Base-by-base conservation (phyloP, 2,113 vertebrate species). In the Boleophthalmus pectinirostris region DNA sequence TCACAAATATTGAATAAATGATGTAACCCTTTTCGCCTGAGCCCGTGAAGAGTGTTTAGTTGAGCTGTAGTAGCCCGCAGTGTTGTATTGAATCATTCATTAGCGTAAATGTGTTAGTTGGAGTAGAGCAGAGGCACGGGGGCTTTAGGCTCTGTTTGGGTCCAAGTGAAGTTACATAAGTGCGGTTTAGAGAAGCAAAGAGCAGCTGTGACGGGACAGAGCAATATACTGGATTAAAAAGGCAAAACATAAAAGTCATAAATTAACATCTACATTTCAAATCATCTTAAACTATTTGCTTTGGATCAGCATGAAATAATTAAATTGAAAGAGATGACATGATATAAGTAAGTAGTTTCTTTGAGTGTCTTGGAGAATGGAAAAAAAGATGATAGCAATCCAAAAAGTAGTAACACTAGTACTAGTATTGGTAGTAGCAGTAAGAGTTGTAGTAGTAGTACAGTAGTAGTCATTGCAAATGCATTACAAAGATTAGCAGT, bases 131-230 rank as follows among this genome's bases (percentile, higher is more conserved):
- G 13, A 0, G 68, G 63, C 33, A 43, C 70, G 69, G 80, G 35
- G 21, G 58, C 82, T 74, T 73, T 60, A 66, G 58, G 70, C 78
- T 84, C 82, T 87, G 83, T 88, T 82, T 87, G 81, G 86, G 85
- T 90, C 88, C 81, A 76, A 76, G 72, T 51, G 68, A 68, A 67
- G 66, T 82, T 79, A 73, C 66, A 18, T 82, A 82, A 87, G 45
- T 43, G 24, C 66, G 0, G 68, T 14, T 16, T 53, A 12, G 68
- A 47, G 64, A 69, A 45, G 72, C n/a, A 12, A 35, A 49, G 49
- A 33, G 43, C 72, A 25, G 0, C 78, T 61, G 54, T 5, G 4
- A 4, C 66, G 43, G 33, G 49, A 35, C 33, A 45, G 68, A 67
- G 2, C 45, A 0, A 63, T 21, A 14, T 8, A 0, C 58, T 46